These are phyloP conservation scores for Nannoperca australis DNA, from an alignment of 2,797 vertebrate species.

Conservation along the genomic window DNA sequence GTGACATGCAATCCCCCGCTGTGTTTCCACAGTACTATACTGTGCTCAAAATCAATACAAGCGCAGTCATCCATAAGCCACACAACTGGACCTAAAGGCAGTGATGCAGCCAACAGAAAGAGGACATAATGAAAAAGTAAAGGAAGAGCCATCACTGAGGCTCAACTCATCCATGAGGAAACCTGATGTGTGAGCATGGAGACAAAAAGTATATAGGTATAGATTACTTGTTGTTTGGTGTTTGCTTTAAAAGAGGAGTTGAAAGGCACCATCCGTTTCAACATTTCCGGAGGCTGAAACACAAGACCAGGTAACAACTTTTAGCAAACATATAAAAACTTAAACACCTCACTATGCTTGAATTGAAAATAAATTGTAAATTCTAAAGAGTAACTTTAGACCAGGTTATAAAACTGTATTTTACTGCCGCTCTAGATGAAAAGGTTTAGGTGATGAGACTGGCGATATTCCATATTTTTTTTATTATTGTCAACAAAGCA, in stretches of 20 bases:
- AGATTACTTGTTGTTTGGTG: slow-evolving; percentile 93
- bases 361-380: no score
- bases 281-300: slow-evolving; percentile 97
- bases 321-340: slow-evolving; percentile 2
- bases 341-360: not conserved
- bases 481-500: not conserved
- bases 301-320: slow-evolving; percentile 52
- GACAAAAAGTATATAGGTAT: not conserved
- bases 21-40: not conserved
- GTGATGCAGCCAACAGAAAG: not conserved
- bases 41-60: slow-evolving; percentile 50
- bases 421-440: not conserved
- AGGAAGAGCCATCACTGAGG: slow-evolving; percentile 24
- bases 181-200: not conserved
- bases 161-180: slow-evolving; percentile 22
- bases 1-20: slow-evolving; percentile 17
- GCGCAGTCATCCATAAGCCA: slow-evolving; percentile 16
- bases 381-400: not conserved
- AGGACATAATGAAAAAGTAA: slow-evolving; percentile 4
- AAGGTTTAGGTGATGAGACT: not conserved
- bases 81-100: slow-evolving; percentile 26
- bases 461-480: not conserved
- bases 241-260: slow-evolving; percentile 94
- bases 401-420: not conserved
- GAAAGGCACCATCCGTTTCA: slow-evolving; percentile 99